phyloP scores from a whole-genome alignment of 2,113 vertebrate genomes.

The Tonatia bakeri region DNA sequence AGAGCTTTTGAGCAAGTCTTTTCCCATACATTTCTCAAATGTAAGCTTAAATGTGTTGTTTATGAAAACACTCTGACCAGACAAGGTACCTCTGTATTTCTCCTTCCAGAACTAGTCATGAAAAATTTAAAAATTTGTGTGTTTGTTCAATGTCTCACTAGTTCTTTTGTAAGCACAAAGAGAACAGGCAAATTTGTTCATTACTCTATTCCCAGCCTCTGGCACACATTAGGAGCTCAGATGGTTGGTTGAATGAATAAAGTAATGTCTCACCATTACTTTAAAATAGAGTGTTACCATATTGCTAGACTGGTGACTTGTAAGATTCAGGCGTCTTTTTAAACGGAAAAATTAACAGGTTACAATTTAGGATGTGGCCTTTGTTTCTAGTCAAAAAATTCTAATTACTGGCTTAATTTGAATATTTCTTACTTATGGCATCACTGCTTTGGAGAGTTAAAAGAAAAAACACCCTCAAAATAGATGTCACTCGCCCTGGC shows the following conservation, averaged over 20 bases:
- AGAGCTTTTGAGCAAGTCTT: not conserved
- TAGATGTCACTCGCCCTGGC: not conserved
- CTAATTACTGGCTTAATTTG: not conserved
- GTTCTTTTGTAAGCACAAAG: not conserved
- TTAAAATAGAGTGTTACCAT: not conserved
- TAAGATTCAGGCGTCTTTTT: not conserved
- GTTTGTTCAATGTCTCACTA: not conserved
- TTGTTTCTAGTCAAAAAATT: not conserved
- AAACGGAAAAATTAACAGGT: not conserved
- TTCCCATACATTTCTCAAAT: not conserved
- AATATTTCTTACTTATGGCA: not conserved
- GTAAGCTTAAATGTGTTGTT: not conserved
- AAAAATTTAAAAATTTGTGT: not conserved
- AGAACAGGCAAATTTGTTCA: not conserved
- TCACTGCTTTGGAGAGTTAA: not conserved
- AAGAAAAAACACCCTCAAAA: not conserved
- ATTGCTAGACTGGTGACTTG: not conserved
- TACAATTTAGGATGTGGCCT: not conserved
- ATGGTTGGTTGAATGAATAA: not conserved
- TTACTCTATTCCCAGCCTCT: not conserved
- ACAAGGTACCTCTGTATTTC: not conserved
- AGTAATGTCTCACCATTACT: not conserved
- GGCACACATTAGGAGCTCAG: not conserved
- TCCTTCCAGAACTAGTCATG: not conserved
- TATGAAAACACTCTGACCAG: not conserved